These are phyloP conservation scores for Arizona elegans DNA, from an alignment of 2,113 vertebrate species.

Conservation along the genomic window DNA sequence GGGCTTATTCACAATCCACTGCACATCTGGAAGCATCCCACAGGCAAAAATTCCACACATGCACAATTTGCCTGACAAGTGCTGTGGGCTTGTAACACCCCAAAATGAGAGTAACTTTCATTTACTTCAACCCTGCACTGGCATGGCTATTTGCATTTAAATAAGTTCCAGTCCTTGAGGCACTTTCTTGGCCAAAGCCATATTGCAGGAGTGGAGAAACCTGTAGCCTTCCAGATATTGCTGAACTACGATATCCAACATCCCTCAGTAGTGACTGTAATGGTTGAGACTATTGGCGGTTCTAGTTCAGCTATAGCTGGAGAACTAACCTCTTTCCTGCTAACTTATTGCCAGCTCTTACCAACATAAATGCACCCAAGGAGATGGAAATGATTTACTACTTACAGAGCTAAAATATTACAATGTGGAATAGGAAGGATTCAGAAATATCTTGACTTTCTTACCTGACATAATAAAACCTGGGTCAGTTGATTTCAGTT, in stretches of 20 bases:
- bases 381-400: not conserved
- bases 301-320: not conserved
- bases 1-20: not conserved
- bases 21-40: not conserved
- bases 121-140: conserved; percentile 25
- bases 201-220: not conserved
- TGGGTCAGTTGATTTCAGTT: conserved; percentile 40
- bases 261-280: not conserved
- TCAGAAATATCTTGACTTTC: conserved; percentile 31
- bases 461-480: conserved; percentile 61
- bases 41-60: not conserved
- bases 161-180: conserved; percentile 7
- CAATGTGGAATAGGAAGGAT: conserved; percentile 11
- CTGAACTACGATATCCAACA: not conserved
- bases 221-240: not conserved
- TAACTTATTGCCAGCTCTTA: not conserved
- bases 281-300: not conserved
- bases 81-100: not conserved
- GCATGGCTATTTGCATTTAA: conserved; percentile 34
- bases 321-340: not conserved
- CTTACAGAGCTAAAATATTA: not conserved
- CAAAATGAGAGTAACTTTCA: conserved; percentile 2
- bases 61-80: not conserved
- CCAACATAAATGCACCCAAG: not conserved
- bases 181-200: not conserved